Evolutionary conservation across 1,140 invertebrate genomes (phyloP).

Genomic region (Anadara kagoshimensis): DNA sequence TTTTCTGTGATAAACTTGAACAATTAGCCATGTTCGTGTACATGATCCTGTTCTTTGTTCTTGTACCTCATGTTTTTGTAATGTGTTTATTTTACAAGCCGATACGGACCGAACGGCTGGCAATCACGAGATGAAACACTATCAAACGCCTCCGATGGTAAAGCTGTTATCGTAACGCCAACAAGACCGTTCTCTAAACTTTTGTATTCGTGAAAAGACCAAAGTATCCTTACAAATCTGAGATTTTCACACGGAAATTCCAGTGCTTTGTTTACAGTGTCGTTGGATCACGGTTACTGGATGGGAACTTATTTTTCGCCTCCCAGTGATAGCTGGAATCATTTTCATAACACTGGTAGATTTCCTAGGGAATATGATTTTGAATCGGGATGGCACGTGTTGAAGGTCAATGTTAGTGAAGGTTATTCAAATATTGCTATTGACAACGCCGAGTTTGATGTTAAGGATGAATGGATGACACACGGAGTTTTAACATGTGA

Average conservation of each 20-base stretch:
- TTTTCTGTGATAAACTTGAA: too few relatives aligned
- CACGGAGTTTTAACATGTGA: conserved; percentile 43
- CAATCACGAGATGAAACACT: too few relatives aligned
- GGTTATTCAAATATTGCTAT: conserved; percentile 30
- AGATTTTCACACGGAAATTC: conserved; percentile 41
- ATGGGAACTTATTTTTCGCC: conserved; percentile 38
- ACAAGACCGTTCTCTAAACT: conserved; percentile 33
- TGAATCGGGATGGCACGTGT: conserved; percentile 42
- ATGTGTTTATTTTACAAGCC: too few relatives aligned
- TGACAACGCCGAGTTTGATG: conserved; percentile 36
- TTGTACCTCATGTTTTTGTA: too few relatives aligned
- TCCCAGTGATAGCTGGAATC: conserved; percentile 29
- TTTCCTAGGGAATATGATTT: conserved; percentile 33
- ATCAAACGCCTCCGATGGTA: conserved; percentile 29
- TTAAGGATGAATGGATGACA: conserved; percentile 39
- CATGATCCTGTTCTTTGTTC: too few relatives aligned
- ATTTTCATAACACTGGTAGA: conserved; percentile 27
- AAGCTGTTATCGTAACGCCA: conserved; percentile 27
- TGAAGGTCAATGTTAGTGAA: conserved; percentile 32
- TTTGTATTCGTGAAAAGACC: conserved; percentile 44
- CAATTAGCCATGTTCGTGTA: too few relatives aligned
- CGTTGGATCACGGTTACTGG: conserved; percentile 34
- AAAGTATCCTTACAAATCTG: conserved; percentile 38
- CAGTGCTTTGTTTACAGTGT: conserved; percentile 29
- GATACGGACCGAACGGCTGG: too few relatives aligned